Conservation (phyloP, 1,140 invertebrate species). For the Megalopta genalis region DNA sequence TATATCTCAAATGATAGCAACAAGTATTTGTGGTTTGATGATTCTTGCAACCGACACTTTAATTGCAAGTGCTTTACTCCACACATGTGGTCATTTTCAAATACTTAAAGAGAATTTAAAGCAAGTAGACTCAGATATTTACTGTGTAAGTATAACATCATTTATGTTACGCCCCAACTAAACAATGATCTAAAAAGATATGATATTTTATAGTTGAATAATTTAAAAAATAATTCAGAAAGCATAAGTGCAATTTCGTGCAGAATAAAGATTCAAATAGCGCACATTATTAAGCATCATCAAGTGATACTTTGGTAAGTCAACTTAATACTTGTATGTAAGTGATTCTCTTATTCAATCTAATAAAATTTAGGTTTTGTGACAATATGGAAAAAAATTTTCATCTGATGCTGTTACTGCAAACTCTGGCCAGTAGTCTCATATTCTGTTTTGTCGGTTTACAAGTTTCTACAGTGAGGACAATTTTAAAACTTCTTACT, state of each 20-base stretch:
- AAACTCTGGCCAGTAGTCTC: conserved; percentile 65
- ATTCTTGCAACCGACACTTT: conserved; percentile 65
- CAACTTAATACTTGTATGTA: neutral
- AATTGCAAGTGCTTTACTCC: conserved; percentile 66
- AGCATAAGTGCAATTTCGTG: conserved; percentile 3
- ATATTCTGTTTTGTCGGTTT: conserved; percentile 68
- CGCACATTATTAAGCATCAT: conserved; percentile 60
- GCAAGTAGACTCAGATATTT: conserved; percentile 30
- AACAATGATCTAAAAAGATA: neutral
- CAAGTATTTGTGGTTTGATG: conserved; percentile 58
- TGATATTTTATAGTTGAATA: neutral
- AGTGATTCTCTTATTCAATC: neutral
- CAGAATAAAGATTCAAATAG: conserved; percentile 45
- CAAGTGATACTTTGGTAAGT: conserved; percentile 58
- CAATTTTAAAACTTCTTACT: conserved; percentile 13
- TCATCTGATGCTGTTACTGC: conserved; percentile 62
- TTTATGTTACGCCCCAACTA: neutral
- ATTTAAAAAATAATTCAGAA: conserved; percentile 1
- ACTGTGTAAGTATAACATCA: conserved; percentile 13
- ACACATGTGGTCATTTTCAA: conserved; percentile 66
- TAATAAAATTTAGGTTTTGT: conserved; percentile 58
- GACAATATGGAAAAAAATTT: conserved; percentile 65
- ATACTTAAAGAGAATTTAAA: conserved; percentile 57
- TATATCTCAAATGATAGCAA: conserved; percentile 63
- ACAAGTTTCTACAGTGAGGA: conserved; percentile 59